Conservation (phyloP, 2,797 vertebrate species). For the Acomys russatus region DNA sequence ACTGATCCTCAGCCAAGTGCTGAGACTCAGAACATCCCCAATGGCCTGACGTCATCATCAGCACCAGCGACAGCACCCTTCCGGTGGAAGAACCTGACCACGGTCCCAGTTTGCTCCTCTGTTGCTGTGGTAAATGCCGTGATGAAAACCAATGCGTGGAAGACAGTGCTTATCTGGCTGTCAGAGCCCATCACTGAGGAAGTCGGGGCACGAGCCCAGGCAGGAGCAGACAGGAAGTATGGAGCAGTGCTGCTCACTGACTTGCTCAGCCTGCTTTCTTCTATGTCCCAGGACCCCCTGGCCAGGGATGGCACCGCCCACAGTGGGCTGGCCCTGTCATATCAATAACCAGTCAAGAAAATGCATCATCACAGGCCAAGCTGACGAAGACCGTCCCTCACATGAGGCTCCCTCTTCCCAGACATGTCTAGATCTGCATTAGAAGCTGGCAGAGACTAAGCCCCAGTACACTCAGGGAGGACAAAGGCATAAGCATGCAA, state of each 20-base stretch:
- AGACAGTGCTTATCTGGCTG: background rate
- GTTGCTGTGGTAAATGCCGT: background rate
- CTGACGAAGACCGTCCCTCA: background rate
- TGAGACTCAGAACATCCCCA: constrained; percentile 66
- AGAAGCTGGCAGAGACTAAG: background rate
- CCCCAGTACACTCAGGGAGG: background rate
- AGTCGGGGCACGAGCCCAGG: background rate
- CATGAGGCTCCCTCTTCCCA: background rate
- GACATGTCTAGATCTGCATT: background rate
- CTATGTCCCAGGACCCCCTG: background rate
- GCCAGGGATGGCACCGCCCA: background rate
- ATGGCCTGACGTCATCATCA: constrained; percentile 33
- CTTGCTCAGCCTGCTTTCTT: background rate
- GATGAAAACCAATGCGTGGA: background rate
- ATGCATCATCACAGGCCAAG: background rate
- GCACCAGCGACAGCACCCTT: background rate
- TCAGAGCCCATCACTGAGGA: background rate
- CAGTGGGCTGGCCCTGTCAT: background rate
- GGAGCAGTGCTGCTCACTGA: too few relatives aligned
- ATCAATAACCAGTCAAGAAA: background rate
- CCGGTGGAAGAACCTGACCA: background rate
- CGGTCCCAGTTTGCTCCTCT: background rate
- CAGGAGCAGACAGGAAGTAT: background rate
- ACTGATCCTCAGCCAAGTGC: constrained; percentile 48
- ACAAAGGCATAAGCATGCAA: background rate